phyloP scores from a whole-genome alignment of 2,888 invertebrate genomes.

The Drosophila neotestacea region DNA sequence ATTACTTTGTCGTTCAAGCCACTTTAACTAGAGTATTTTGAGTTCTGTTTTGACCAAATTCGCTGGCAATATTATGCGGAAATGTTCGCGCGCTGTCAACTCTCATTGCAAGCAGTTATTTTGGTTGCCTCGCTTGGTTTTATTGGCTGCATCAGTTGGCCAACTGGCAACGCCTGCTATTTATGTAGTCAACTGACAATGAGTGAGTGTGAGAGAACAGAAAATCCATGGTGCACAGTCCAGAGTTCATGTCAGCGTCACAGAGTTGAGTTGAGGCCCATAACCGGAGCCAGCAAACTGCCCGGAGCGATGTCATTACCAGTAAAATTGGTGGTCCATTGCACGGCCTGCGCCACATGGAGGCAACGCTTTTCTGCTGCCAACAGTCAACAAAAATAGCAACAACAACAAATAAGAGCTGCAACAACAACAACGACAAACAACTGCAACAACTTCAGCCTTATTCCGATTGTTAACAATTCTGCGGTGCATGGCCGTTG shows the following conservation, averaged over 20 bases:
- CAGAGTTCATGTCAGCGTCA: conserved; percentile 23
- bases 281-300: conserved; percentile 39
- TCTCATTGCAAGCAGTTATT: conserved; percentile 47
- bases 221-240: neutral
- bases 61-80: conserved; percentile 18
- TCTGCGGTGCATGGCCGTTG: conserved; percentile 77
- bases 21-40: conserved; percentile 28
- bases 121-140: conserved; percentile 69
- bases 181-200: conserved; percentile 62
- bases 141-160: conserved; percentile 59
- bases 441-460: conserved; percentile 46
- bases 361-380: neutral
- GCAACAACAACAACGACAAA: conserved; percentile 16
- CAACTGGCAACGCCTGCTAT: conserved; percentile 52
- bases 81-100: conserved; percentile 35
- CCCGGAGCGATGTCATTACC: conserved; percentile 62
- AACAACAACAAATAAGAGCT: neutral
- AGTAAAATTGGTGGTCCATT: conserved; percentile 53
- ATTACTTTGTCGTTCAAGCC: neutral
- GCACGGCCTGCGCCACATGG: conserved; percentile 38
- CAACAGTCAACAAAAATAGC: neutral
- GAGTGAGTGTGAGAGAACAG: neutral
- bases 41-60: conserved; percentile 2
- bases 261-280: conserved; percentile 34
- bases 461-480: conserved; percentile 76